Conservation (phyloP, 2,113 vertebrate species). For the Prionailurus viverrinus region DNA sequence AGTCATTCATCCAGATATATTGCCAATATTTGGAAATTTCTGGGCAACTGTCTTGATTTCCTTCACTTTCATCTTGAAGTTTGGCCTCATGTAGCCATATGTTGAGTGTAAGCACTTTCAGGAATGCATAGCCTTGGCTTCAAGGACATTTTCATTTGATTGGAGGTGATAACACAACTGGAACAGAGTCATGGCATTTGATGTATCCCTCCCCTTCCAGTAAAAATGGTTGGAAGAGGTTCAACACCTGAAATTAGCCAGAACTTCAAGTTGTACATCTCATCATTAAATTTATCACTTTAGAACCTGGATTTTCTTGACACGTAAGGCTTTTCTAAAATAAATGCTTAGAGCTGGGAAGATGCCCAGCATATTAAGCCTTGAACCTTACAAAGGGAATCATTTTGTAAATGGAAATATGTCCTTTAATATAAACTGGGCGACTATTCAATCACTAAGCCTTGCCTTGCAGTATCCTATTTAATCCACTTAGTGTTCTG, state of each 20-base stretch:
- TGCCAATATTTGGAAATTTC: slow-evolving; percentile 68
- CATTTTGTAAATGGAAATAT: slow-evolving; percentile 76
- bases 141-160: slow-evolving; percentile 65
- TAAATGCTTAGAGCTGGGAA: slow-evolving; percentile 71
- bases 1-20: not conserved
- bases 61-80: slow-evolving; percentile 68
- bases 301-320: slow-evolving; percentile 76
- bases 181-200: slow-evolving; percentile 48
- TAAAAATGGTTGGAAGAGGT: slow-evolving; percentile 70
- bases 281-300: slow-evolving; percentile 70
- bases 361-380: slow-evolving; percentile 63
- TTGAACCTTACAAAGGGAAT: slow-evolving; percentile 55
- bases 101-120: slow-evolving; percentile 32
- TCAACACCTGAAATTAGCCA: slow-evolving; percentile 76
- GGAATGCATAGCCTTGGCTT: slow-evolving; percentile 39
- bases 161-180: slow-evolving; percentile 67
- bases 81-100: slow-evolving; percentile 52
- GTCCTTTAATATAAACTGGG: slow-evolving; percentile 73
- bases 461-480: slow-evolving; percentile 58
- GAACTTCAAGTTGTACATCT: slow-evolving; percentile 69
- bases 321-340: slow-evolving; percentile 71
- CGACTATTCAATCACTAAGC: slow-evolving; percentile 70
- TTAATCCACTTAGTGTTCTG: slow-evolving; percentile 71
- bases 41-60: slow-evolving; percentile 68
- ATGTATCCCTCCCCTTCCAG: slow-evolving; percentile 62